Conservation (phyloP, 2,888 invertebrate species). For the Cerceris rybyensis region DNA sequence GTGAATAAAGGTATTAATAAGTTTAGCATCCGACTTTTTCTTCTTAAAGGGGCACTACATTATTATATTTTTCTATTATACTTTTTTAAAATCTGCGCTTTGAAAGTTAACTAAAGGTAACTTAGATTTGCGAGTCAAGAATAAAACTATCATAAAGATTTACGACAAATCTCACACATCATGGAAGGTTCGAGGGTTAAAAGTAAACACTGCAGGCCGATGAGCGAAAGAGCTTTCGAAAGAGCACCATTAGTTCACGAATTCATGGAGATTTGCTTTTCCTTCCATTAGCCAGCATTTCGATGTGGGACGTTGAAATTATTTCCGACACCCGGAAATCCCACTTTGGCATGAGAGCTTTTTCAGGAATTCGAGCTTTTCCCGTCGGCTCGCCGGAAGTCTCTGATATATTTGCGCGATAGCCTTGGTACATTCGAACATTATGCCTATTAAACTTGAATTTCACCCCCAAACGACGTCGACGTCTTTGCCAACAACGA, state of each 20-base stretch:
- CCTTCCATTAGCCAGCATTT: not conserved
- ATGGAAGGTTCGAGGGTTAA: no score
- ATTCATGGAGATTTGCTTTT: not conserved
- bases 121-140: no score
- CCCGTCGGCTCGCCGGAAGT: conserved; percentile 15
- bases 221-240: not conserved
- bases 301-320: conserved; percentile 12
- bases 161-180: not conserved
- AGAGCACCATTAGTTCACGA: not conserved
- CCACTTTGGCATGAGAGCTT: conserved; percentile 10
- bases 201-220: no score
- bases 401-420: conserved; percentile 66
- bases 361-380: conserved; percentile 37
- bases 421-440: conserved; percentile 66
- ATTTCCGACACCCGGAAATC: conserved; percentile 25
- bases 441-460: conserved; percentile 73
- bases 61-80: no score
- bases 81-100: no score
- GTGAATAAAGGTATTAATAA: no score
- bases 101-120: no score
- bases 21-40: no score
- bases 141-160: no score
- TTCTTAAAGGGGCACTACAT: no score
- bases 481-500: not conserved
- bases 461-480: conserved; percentile 48